These are phyloP conservation scores for Echinops telfairi DNA, from an alignment of 2,113 vertebrate genomes.

Conservation along the genomic window DNA sequence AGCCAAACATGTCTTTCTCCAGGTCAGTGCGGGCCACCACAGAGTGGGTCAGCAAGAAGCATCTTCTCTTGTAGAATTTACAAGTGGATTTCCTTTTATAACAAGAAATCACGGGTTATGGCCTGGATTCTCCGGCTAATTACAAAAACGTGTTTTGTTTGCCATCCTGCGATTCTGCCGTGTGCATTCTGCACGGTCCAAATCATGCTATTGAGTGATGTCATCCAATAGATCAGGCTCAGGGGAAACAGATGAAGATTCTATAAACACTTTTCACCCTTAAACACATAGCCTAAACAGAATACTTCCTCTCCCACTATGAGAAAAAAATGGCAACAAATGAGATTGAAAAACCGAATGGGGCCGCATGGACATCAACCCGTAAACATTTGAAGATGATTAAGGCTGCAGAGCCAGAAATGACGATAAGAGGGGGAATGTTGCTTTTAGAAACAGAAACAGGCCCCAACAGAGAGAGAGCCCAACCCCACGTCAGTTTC, in stretches of 20 bases:
- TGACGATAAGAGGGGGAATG: conserved; percentile 60
- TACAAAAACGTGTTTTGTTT: conserved; percentile 83
- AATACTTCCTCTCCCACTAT: conserved; percentile 83
- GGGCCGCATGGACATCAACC: conserved; percentile 58
- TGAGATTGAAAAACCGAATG: conserved; percentile 79
- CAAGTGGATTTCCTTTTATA: neutral
- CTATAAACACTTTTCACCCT: conserved; percentile 86
- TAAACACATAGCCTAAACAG: conserved; percentile 88
- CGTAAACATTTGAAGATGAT: conserved; percentile 77
- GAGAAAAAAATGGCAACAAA: conserved; percentile 81
- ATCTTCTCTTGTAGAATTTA: conserved; percentile 32
- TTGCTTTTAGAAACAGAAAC: conserved; percentile 38
- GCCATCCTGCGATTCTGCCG: conserved; percentile 74
- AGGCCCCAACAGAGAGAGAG: conserved; percentile 62
- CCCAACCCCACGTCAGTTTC: conserved; percentile 51
- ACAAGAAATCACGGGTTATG: conserved; percentile 31
- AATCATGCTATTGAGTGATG: conserved; percentile 83
- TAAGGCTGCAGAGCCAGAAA: conserved; percentile 69
- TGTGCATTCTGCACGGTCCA: conserved; percentile 80
- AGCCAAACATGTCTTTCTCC: neutral
- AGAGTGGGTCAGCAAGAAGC: conserved; percentile 26
- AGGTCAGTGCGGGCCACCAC: neutral
- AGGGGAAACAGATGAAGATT: conserved; percentile 85
- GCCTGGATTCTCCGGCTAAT: conserved; percentile 81
- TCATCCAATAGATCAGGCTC: conserved; percentile 83